phyloP scores from a whole-genome alignment of 2,888 invertebrate species.

The Chaitophorus viminalis region DNA sequence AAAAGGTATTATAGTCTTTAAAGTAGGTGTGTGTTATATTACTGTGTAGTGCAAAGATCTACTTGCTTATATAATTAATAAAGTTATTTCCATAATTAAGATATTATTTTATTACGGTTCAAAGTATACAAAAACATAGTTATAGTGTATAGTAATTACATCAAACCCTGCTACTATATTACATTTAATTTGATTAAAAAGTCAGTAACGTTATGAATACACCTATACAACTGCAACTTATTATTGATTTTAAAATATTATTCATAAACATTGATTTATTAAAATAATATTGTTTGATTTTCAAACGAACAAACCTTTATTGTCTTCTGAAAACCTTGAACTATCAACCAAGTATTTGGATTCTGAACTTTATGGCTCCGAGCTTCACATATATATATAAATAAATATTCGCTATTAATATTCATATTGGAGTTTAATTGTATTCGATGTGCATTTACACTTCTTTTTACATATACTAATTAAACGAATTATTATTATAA shows the following conservation, averaged over 20 bases:
- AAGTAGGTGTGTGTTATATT: too few relatives aligned
- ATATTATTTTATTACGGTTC: background rate
- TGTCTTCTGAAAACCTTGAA: constrained; percentile 24
- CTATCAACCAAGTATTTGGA: constrained; percentile 11
- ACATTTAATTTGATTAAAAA: background rate
- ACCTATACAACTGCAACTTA: background rate
- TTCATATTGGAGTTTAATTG: constrained; percentile 25
- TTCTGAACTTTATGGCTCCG: constrained; percentile 3
- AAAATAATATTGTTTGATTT: constrained; percentile 9
- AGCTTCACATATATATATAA: constrained; percentile 4
- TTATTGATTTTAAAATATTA: background rate
- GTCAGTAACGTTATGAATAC: background rate
- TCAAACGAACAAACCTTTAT: constrained; percentile 28
- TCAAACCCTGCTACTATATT: background rate
- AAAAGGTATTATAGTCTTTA: too few relatives aligned
- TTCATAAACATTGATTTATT: background rate
- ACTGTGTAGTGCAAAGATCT: too few relatives aligned
- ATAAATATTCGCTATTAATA: constrained; percentile 32
- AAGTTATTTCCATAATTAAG: background rate
- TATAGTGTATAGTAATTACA: background rate
- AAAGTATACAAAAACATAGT: background rate
- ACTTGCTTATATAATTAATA: background rate
- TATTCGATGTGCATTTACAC: constrained; percentile 17
- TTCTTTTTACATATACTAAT: background rate
- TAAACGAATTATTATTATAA: constrained; percentile 5